phyloP scores from a whole-genome alignment of 1,140 invertebrate species.

The Cydia pomonella region DNA sequence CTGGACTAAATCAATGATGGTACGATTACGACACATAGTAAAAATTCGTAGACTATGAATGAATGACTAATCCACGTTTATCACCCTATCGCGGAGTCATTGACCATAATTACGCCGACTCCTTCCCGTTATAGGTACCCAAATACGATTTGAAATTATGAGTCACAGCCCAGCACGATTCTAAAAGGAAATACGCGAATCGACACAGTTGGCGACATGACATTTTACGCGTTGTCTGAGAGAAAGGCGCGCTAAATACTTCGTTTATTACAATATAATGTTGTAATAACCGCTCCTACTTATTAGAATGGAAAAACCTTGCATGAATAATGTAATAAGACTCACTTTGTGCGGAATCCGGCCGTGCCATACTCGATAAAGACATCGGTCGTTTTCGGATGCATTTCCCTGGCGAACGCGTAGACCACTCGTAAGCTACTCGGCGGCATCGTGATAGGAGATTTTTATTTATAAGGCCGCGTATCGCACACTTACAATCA shows the following conservation, averaged over 20 bases:
- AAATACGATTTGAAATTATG: slow-evolving; percentile 63
- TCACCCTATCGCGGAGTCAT: slow-evolving; percentile 57
- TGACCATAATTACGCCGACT: slow-evolving; percentile 60
- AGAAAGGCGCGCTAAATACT: slow-evolving; percentile 42
- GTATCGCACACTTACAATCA: slow-evolving; percentile 70
- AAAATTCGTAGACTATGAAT: slow-evolving; percentile 19
- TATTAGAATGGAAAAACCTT: slow-evolving; percentile 39
- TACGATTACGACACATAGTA: slow-evolving; percentile 13
- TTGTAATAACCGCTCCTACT: slow-evolving; percentile 21
- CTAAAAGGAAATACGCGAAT: slow-evolving; percentile 23
- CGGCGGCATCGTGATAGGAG: slow-evolving; percentile 71
- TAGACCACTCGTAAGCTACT: slow-evolving; percentile 83
- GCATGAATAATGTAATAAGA: slow-evolving; percentile 44
- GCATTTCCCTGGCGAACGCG: slow-evolving; percentile 87
- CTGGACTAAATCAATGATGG: slow-evolving; percentile 9
- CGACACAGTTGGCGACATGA: slow-evolving; percentile 60
- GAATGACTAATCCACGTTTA: slow-evolving; percentile 33
- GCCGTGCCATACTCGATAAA: slow-evolving; percentile 86
- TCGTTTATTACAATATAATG: slow-evolving; percentile 16
- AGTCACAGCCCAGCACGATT: slow-evolving; percentile 58
- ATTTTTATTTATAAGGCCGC: slow-evolving; percentile 76
- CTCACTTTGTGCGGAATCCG: slow-evolving; percentile 86
- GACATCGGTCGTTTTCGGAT: slow-evolving; percentile 83
- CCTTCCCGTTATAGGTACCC: slow-evolving; percentile 68
- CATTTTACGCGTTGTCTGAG: slow-evolving; percentile 46